Percentiles rank a stretch among this genome's conserved stretches.
Evolutionary conservation across 1,140 invertebrate genomes (phyloP).

Genomic region (Bombus sibiricus): DNA sequence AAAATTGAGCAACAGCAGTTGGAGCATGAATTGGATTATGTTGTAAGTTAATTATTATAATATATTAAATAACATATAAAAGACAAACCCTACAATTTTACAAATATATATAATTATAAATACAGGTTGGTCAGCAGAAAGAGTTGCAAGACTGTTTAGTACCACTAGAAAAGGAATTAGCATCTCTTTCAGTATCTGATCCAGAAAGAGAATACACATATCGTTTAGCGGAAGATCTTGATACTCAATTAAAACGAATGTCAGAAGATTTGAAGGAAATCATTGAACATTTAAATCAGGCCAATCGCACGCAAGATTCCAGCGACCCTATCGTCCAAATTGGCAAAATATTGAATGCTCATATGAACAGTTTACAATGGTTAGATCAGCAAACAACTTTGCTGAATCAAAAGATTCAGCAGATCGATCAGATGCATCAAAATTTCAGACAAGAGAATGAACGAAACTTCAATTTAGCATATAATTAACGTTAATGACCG

Average conservation of each 20-base stretch:
- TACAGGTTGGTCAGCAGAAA: slow-evolving; percentile 90
- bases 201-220: slow-evolving; percentile 94
- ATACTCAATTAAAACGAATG: slow-evolving; percentile 96
- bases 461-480: slow-evolving; percentile 85
- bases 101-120: slow-evolving; percentile 8
- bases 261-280: slow-evolving; percentile 97
- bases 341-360: slow-evolving; percentile 96
- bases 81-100: neutral
- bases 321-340: slow-evolving; percentile 96
- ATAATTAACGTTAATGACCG: slow-evolving; percentile 69
- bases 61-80: neutral
- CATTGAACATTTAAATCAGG: slow-evolving; percentile 96
- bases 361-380: slow-evolving; percentile 98
- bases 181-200: slow-evolving; percentile 89
- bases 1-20: slow-evolving; percentile 95
- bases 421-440: slow-evolving; percentile 92
- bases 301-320: slow-evolving; percentile 91
- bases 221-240: slow-evolving; percentile 93
- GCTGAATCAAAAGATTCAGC: slow-evolving; percentile 91
- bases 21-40: slow-evolving; percentile 97
- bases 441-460: slow-evolving; percentile 90
- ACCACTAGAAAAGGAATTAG: slow-evolving; percentile 92
- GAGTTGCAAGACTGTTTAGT: slow-evolving; percentile 94
- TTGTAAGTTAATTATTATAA: slow-evolving; percentile 81
- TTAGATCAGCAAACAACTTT: slow-evolving; percentile 90